These are phyloP conservation scores for Scalopus aquaticus DNA, from an alignment of 2,113 vertebrate genomes.

Conservation along the genomic window DNA sequence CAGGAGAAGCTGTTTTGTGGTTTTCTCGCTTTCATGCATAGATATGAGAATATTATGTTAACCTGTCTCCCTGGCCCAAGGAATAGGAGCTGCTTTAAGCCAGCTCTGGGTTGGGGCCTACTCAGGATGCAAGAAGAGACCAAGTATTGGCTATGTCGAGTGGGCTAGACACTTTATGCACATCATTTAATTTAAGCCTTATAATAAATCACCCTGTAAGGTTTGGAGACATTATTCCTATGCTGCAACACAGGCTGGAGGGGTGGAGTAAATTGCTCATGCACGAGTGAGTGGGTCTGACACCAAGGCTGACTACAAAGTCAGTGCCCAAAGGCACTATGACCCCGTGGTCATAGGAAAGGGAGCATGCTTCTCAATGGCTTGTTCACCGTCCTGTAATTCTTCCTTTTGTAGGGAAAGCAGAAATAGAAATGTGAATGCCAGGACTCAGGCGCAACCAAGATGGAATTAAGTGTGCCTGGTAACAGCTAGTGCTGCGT, in stretches of 20 bases:
- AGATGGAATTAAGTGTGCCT: background rate
- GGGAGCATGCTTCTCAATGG: background rate
- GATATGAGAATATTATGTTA: constrained; percentile 48
- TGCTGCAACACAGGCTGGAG: background rate
- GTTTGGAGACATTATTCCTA: background rate
- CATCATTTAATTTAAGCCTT: background rate
- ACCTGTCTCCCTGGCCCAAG: background rate
- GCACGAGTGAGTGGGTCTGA: background rate
- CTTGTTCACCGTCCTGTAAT: background rate
- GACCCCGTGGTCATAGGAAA: background rate
- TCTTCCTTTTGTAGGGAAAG: background rate
- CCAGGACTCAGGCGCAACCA: background rate
- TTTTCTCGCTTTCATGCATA: constrained; percentile 35
- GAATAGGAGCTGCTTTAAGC: background rate
- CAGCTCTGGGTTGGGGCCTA: background rate
- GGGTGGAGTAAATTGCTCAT: background rate
- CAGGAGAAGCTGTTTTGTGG: background rate
- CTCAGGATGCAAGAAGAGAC: background rate
- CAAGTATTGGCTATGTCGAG: rapidly evolving
- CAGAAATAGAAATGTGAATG: background rate
- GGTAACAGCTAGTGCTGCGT: background rate
- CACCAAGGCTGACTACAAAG: background rate
- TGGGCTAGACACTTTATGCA: background rate
- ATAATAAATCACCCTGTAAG: background rate
- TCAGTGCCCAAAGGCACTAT: background rate